phyloP scores from a whole-genome alignment of 2,113 vertebrate species.

The Mungos mungo region DNA sequence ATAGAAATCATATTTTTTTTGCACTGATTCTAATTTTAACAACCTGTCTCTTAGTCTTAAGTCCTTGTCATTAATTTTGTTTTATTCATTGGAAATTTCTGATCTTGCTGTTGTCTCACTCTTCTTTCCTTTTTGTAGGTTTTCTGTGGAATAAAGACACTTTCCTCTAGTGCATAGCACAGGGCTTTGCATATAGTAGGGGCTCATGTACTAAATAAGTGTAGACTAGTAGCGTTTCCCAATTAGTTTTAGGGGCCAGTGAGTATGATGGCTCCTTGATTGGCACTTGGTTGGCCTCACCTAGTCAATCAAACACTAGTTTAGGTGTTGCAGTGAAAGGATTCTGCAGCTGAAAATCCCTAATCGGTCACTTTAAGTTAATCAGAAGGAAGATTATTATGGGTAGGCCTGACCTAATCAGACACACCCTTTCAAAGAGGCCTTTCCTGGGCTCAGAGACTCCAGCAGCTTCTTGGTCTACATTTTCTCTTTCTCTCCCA shows the following conservation, averaged over 20 bases:
- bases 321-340: neutral
- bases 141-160: neutral
- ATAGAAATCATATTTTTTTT: neutral
- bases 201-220: neutral
- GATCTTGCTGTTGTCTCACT: neutral
- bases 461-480: neutral
- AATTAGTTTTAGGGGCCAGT: neutral
- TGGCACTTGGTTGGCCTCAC: neutral
- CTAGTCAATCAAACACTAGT: neutral
- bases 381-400: slow-evolving; percentile 11
- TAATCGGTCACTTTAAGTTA: slow-evolving; percentile 10
- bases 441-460: neutral
- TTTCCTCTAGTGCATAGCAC: neutral
- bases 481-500: neutral
- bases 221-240: neutral
- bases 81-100: slow-evolving; percentile 15
- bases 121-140: neutral
- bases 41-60: neutral
- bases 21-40: neutral
- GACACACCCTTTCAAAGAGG: neutral
- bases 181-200: neutral
- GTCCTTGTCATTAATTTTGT: neutral
- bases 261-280: neutral
- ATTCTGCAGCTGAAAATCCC: neutral
- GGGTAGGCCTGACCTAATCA: neutral